Percentiles rank a stretch among this genome's conserved stretches.
phyloP scores from a whole-genome alignment of 2,113 vertebrate genomes.

The Crypturellus undulatus region DNA sequence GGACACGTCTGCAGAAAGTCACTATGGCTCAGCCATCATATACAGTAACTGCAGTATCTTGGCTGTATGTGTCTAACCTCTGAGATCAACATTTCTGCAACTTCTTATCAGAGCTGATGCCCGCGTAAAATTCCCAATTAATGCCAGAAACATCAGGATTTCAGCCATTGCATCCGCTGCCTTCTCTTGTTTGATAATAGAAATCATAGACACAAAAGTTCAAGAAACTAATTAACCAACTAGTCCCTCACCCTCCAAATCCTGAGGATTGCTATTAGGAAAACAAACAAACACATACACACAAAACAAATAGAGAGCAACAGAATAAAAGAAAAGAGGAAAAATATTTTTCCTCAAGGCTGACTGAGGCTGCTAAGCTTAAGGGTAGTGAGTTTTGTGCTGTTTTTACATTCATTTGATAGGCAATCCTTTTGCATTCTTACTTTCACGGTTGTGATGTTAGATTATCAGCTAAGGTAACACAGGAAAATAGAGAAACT shows the following conservation, averaged over 20 bases:
- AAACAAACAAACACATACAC: background rate
- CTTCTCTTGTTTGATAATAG: background rate
- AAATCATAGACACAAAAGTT: background rate
- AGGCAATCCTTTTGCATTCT: background rate
- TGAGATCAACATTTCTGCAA: fast-evolving
- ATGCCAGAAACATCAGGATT: background rate
- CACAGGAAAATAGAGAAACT: background rate
- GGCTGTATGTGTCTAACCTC: background rate
- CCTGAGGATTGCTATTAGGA: background rate
- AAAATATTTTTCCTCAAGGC: background rate
- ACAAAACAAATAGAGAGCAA: background rate
- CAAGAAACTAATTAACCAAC: background rate
- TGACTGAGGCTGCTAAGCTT: background rate
- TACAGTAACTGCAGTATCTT: fast-evolving
- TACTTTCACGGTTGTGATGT: background rate
- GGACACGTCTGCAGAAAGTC: fast-evolving
- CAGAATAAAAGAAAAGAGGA: background rate
- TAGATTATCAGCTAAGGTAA: background rate
- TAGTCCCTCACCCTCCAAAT: background rate
- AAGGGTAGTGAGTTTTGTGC: background rate
- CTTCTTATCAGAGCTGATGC: background rate
- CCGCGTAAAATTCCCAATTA: background rate
- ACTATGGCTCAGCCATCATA: fast-evolving
- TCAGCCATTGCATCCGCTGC: background rate
- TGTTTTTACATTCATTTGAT: background rate